Conservation (phyloP, 1,140 invertebrate species). For the Macrosteles quadrilineatus region DNA sequence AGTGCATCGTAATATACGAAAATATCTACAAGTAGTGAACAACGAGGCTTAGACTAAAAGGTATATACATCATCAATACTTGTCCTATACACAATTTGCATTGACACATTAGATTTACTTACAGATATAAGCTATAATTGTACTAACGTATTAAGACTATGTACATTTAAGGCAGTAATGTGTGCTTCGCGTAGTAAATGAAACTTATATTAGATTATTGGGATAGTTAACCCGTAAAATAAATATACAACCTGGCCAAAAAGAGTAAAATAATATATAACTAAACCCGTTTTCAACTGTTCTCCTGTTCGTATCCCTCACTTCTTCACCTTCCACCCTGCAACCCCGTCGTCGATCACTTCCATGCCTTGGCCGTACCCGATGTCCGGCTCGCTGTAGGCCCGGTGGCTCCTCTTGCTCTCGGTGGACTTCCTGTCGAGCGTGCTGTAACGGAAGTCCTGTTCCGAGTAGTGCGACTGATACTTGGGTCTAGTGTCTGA, state of each 20-base stretch:
- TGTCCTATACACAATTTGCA: not conserved
- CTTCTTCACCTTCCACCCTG: slow-evolving; percentile 23
- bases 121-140: no score
- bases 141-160: not conserved
- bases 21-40: no score
- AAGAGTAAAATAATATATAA: not conserved
- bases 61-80: not conserved
- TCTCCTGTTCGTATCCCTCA: not conserved
- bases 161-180: not conserved
- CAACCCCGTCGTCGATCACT: slow-evolving; percentile 20
- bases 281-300: not conserved
- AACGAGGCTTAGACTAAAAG: not conserved
- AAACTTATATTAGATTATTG: not conserved
- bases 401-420: not conserved
- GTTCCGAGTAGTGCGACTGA: slow-evolving; percentile 11
- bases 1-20: not conserved
- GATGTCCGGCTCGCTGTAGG: slow-evolving; percentile 20
- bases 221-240: not conserved
- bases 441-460: not conserved
- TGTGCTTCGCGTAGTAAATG: slow-evolving; percentile 20
- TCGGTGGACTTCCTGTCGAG: not conserved
- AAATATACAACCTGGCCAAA: not conserved
- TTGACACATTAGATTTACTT: not conserved
- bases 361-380: slow-evolving; percentile 31
- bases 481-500: not conserved